Evolutionary conservation across 2,113 vertebrate species (phyloP), one percentile per base, ranked within the genome.

Genomic region (Verasper variegatus): DNA sequence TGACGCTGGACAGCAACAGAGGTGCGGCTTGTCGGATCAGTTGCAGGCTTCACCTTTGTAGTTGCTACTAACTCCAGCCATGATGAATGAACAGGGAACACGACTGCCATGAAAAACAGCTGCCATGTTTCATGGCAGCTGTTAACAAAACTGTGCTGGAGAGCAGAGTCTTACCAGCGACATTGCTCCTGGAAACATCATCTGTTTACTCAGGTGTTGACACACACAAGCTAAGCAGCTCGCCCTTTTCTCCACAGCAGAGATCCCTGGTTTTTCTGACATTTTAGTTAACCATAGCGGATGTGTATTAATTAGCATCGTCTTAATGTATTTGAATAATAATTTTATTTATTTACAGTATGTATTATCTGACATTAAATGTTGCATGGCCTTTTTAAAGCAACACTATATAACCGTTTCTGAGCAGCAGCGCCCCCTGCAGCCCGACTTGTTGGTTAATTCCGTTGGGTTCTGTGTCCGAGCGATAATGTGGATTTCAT

Each of bases 121-220:
- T 83, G 60, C 70, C 80, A 24, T 24, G 24, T 78, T 74, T 68
- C 74, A 78, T 68, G 77, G 62, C 83, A 80, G 84, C 81, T 84
- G 78, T 64, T 74, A 31, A 74, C 61, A 68, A 82, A 84, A 80
- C 70, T 69, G 81, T 61, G 18, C 69, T 35, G 68, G 52, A 77
- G 56, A 83, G 61, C 10, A 0, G n/a, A 54, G 51, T 54, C 51
- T 54, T 54, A 54, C 5, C n/a, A 68, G 73, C 77, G 65, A 72
- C 31, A 58, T 12, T 81, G n/a, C 71, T n/a, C 31, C 60, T 72
- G 58, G 67, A 88, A 78, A 72, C 58, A 24, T 51, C 35, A 47
- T 57, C 65, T 67, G 17, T 54, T 54, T 18, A 2, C 23, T 64
- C 21, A 15, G 51, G 35, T 51, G 31, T 67, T 45, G 49, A 72